These are phyloP conservation scores for Myopa testacea DNA, from an alignment of 2,888 invertebrate genomes.

Conservation along the genomic window DNA sequence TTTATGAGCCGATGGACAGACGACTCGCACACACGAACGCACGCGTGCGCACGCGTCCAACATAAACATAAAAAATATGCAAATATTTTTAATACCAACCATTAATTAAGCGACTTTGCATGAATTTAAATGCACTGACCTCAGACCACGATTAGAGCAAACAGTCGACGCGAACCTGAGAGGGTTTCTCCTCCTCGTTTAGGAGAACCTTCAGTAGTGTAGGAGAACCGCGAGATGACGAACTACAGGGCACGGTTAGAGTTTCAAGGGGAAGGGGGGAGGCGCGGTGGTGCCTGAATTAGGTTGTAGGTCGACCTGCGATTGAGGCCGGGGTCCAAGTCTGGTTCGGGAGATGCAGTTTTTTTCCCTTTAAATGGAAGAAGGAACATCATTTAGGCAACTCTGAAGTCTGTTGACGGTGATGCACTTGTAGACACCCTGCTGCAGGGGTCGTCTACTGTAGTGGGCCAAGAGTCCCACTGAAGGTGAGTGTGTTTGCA, in stretches of 20 bases:
- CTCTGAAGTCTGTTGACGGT: background rate
- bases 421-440: background rate
- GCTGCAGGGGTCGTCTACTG: background rate
- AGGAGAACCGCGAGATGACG: background rate
- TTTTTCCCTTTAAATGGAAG: background rate
- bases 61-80: constrained; percentile 40
- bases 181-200: background rate
- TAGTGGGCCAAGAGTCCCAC: too few species aligned
- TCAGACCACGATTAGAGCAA: background rate
- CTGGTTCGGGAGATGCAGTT: background rate
- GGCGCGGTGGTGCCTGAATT: too few species aligned
- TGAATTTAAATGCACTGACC: constrained; percentile 55
- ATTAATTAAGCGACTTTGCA: constrained; percentile 64
- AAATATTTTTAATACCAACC: constrained; percentile 48
- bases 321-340: background rate
- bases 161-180: background rate
- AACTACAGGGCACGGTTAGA: too few species aligned
- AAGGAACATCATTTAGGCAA: background rate
- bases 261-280: too few species aligned
- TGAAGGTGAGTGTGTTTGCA: background rate
- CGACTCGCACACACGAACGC: background rate
- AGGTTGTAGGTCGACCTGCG: too few species aligned
- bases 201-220: background rate
- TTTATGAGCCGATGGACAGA: background rate
- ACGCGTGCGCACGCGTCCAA: background rate